These are phyloP conservation scores for Sebastiscus tertius DNA, from an alignment of 2,797 vertebrate genomes.

Conservation along the genomic window DNA sequence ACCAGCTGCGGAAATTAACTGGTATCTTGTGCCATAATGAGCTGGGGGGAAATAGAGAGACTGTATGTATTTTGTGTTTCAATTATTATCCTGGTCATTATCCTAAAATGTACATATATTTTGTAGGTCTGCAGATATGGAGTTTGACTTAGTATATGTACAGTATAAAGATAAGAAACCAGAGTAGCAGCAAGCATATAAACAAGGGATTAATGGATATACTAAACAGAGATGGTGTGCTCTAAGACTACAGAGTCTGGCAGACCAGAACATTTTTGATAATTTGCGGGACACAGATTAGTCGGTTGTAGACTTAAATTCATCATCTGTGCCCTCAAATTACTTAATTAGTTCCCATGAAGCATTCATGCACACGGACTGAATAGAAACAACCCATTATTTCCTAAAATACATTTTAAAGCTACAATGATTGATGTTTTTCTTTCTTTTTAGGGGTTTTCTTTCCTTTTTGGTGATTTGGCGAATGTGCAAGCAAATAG, in stretches of 20 bases:
- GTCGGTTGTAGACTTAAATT: not conserved
- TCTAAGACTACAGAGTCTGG: not conserved
- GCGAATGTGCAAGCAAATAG: not conserved
- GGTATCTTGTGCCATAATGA: slow-evolving; percentile 26
- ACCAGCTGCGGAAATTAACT: slow-evolving; percentile 55
- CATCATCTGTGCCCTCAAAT: not conserved
- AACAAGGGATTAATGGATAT: not conserved
- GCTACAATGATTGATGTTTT: not conserved
- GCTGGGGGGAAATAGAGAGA: not conserved
- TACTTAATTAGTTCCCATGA: not conserved
- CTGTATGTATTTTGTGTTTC: slow-evolving; percentile 10
- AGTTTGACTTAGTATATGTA: not conserved
- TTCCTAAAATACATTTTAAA: not conserved
- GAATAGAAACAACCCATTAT: not conserved
- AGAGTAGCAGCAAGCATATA: not conserved
- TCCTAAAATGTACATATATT: not conserved
- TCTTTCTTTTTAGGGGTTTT: not conserved
- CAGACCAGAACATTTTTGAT: not conserved
- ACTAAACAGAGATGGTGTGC: not conserved
- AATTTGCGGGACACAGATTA: not conserved
- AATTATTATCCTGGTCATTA: slow-evolving; percentile 6
- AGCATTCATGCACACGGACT: not conserved
- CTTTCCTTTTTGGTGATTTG: not conserved
- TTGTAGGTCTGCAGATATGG: not conserved
- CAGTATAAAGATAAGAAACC: not conserved